Percentiles rank a stretch among this genome's conserved stretches.
phyloP scores from a whole-genome alignment of 2,888 invertebrate genomes.

The Caenorhabditis sp. region DNA sequence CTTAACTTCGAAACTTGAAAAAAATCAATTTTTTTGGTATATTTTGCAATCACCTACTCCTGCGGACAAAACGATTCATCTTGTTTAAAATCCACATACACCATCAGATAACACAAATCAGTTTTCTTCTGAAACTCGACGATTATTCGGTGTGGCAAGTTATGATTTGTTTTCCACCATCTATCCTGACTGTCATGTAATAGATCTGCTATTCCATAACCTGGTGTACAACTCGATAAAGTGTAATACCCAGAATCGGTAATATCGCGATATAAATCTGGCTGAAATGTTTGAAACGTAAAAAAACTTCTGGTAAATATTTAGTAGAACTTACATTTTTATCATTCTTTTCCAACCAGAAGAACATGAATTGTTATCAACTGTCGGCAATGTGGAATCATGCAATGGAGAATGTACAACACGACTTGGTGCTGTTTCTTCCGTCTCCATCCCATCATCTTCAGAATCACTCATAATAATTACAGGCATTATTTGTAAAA shows the following conservation, averaged over 20 bases:
- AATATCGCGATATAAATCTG: neutral
- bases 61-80: slow-evolving; percentile 19
- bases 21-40: neutral
- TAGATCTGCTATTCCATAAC: slow-evolving; percentile 4
- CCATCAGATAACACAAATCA: slow-evolving; percentile 9
- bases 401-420: neutral
- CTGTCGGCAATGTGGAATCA: neutral
- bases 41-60: slow-evolving; percentile 3
- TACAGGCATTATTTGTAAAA: too few relatives aligned
- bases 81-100: slow-evolving; percentile 9
- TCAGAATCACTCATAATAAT: neutral
- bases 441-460: neutral
- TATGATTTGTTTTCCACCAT: slow-evolving; percentile 13
- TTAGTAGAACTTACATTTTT: neutral
- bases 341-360: neutral
- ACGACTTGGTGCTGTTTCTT: neutral
- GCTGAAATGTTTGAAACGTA: neutral
- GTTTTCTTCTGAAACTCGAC: slow-evolving; percentile 16
- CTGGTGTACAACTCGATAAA: neutral
- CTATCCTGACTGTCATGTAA: slow-evolving; percentile 6
- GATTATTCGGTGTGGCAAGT: slow-evolving; percentile 8
- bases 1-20: neutral
- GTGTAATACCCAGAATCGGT: neutral
- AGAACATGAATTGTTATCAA: neutral
- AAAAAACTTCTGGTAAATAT: neutral